Percentiles rank a stretch among this genome's conserved stretches.
These are phyloP conservation scores for Wasmannia auropunctata DNA, from an alignment of 1,140 invertebrate species.

Conservation along the genomic window DNA sequence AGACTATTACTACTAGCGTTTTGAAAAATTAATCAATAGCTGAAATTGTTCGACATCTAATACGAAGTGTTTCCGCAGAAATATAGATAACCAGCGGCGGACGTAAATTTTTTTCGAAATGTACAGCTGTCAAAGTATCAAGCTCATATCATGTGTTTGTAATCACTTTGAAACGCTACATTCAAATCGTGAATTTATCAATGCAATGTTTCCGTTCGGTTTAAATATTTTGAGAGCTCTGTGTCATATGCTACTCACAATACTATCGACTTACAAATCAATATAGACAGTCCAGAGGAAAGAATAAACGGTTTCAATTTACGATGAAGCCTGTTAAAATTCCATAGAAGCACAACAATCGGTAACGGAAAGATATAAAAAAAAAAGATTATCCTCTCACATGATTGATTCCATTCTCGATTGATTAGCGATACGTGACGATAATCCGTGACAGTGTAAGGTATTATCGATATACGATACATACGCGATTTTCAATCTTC, in stretches of 20 bases:
- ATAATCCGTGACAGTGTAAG: constrained; percentile 6
- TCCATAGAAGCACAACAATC: neutral
- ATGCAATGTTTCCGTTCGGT: neutral
- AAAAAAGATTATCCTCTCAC: constrained; percentile 14
- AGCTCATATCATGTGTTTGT: constrained; percentile 11
- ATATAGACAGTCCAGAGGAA: neutral
- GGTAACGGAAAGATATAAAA: constrained; percentile 17
- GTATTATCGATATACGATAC: neutral
- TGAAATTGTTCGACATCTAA: constrained; percentile 10
- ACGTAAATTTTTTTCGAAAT: constrained; percentile 14
- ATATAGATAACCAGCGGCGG: neutral
- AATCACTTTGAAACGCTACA: constrained; percentile 31
- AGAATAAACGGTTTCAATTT: constrained; percentile 11
- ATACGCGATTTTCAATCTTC: constrained; percentile 1
- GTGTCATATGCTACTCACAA: constrained; percentile 22
- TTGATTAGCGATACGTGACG: constrained; percentile 14
- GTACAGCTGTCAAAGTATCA: constrained; percentile 36
- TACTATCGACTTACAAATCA: constrained; percentile 39
- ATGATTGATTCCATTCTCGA: constrained; percentile 21
- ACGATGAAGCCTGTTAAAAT: constrained; percentile 27
- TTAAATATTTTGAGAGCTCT: constrained; percentile 38
- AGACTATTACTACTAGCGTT: neutral
- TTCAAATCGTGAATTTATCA: constrained; percentile 47
- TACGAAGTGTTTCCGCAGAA: neutral
- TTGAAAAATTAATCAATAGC: constrained; percentile 13